Percentiles rank a stretch among this genome's conserved stretches.
Evolutionary conservation across 2,797 vertebrate species (phyloP).

Genomic region (Delichon dasypus): DNA sequence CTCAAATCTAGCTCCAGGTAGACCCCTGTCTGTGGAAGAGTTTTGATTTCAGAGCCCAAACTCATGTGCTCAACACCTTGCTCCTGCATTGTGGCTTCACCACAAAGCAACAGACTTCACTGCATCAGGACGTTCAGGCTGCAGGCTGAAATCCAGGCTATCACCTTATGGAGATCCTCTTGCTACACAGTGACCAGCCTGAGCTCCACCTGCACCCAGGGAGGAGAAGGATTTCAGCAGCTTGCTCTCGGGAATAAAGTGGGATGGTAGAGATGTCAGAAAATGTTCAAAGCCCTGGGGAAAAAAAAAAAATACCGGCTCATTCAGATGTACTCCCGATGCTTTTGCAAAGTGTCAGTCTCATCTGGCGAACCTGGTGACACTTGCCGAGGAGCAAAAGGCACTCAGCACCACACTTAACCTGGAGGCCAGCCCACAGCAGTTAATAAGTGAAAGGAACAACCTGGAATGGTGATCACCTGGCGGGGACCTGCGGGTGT

Average conservation of each 20-base stretch:
- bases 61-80: not conserved
- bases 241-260: not conserved
- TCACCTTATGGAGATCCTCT: not conserved
- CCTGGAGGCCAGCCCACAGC: not conserved
- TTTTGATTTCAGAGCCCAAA: not conserved
- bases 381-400: not conserved
- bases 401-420: not conserved
- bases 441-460: not conserved
- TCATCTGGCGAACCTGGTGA: not conserved
- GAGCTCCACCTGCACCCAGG: not conserved
- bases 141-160: not conserved
- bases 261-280: not conserved
- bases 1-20: not conserved
- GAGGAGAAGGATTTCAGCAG: not conserved
- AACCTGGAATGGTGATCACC: not conserved
- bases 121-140: not conserved
- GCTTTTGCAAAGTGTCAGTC: not conserved
- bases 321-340: accelerated
- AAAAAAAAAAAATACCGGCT: not conserved
- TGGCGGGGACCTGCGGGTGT: not conserved
- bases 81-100: not conserved
- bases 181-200: not conserved
- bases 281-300: not conserved
- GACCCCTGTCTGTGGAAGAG: not conserved
- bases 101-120: not conserved